Conservation (phyloP, 2,888 invertebrate species). For the Tiliacea citrago region DNA sequence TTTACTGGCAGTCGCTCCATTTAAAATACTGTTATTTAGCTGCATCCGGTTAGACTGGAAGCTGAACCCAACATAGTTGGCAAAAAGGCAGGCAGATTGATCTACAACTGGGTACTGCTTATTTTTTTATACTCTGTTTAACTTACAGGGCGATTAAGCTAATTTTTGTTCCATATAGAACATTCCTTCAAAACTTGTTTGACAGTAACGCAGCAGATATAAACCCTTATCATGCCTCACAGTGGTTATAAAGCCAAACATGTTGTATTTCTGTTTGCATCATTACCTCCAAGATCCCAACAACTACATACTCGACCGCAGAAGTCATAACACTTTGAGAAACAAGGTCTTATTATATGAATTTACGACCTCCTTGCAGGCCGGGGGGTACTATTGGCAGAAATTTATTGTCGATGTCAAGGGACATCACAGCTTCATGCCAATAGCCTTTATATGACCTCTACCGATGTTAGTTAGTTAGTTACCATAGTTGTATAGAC, state of each 20-base stretch:
- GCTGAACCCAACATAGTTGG: too few relatives aligned
- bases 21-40: too few relatives aligned
- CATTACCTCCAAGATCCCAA: conserved; percentile 24
- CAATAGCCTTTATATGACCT: conserved; percentile 37
- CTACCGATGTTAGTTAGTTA: background rate
- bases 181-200: background rate
- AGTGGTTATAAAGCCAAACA: background rate
- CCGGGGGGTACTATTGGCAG: conserved; percentile 37
- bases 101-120: too few relatives aligned
- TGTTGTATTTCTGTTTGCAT: background rate
- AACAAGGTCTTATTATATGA: conserved; percentile 40
- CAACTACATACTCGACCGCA: background rate
- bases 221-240: background rate
- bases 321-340: conserved; percentile 48
- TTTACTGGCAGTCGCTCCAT: too few relatives aligned
- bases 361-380: conserved; percentile 41
- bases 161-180: background rate
- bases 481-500: background rate
- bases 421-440: conserved; percentile 51
- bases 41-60: too few relatives aligned
- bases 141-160: too few relatives aligned
- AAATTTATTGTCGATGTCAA: conserved; percentile 55
- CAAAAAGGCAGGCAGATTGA: too few relatives aligned
- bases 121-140: background rate
- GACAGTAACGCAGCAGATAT: background rate